Evolutionary conservation across 2,888 invertebrate genomes (phyloP).

Genomic region (Melinaea marsaeus): DNA sequence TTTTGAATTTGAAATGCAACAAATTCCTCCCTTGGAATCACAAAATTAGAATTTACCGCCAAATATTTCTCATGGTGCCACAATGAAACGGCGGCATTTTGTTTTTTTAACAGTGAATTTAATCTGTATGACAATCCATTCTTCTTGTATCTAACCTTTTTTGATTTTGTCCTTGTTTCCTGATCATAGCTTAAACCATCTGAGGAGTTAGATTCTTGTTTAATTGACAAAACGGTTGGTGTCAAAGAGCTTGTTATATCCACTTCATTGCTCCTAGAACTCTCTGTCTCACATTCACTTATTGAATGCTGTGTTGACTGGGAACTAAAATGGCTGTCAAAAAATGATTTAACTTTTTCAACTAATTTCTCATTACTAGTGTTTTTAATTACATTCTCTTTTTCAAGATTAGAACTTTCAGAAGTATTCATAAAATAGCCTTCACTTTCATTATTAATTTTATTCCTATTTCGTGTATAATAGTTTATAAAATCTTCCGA

Average conservation of each 20-base stretch:
- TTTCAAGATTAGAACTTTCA: no score
- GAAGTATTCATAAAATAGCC: no score
- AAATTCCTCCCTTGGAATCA: conserved; percentile 56
- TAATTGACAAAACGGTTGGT: conserved; percentile 31
- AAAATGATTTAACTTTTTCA: conserved; percentile 54
- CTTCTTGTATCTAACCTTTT: conserved; percentile 64
- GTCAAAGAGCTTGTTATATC: conserved; percentile 49
- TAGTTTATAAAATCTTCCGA: background rate
- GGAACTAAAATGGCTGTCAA: conserved; percentile 58
- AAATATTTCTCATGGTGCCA: conserved; percentile 77
- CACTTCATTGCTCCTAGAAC: conserved; percentile 48
- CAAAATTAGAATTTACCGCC: conserved; percentile 62
- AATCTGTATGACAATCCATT: conserved; percentile 67
- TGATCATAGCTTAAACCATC: conserved; percentile 11
- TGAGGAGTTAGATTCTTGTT: conserved; percentile 23
- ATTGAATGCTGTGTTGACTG: conserved; percentile 57
- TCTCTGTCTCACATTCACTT: conserved; percentile 54
- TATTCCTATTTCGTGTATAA: no score
- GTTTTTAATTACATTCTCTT: background rate
- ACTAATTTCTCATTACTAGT: conserved; percentile 35
- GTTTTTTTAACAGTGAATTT: conserved; percentile 63
- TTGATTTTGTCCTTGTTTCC: conserved; percentile 35
- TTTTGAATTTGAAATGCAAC: conserved; percentile 50
- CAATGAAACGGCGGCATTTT: conserved; percentile 62
- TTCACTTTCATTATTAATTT: no score